Evolutionary conservation across 2,888 invertebrate genomes (phyloP).

Genomic region (Mythimna vitellina): DNA sequence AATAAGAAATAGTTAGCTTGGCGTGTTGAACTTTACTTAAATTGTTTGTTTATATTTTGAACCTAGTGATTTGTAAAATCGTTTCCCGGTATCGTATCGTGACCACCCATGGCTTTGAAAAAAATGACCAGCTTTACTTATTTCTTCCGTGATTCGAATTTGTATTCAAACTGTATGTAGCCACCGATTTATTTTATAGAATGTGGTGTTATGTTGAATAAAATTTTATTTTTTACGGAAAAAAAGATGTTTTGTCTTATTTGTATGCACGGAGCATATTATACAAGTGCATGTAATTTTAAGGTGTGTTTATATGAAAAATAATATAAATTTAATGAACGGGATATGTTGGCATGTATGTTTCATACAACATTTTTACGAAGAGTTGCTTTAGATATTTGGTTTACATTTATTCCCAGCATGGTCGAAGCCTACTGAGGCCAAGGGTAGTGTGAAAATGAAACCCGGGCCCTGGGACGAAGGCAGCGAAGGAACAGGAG

Average conservation of each 20-base stretch:
- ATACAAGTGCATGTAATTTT: not conserved
- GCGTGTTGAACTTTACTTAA: conserved; percentile 60
- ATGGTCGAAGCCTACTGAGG: no score
- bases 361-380: not conserved
- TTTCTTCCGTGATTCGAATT: conserved; percentile 60
- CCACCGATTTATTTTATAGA: conserved; percentile 29
- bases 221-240: conserved; percentile 14
- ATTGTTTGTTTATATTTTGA: conserved; percentile 63
- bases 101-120: conserved; percentile 65
- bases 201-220: conserved; percentile 31
- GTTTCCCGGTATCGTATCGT: conserved; percentile 61
- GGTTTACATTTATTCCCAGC: no score
- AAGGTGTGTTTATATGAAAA: conserved; percentile 3
- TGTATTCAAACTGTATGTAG: conserved; percentile 38
- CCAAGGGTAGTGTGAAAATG: no score
- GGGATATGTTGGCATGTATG: no score
- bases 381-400: not conserved
- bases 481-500: no score
- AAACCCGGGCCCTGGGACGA: no score
- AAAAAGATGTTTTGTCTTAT: conserved; percentile 10
- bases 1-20: conserved; percentile 52
- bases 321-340: no score
- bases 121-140: conserved; percentile 43
- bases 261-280: conserved; percentile 38
- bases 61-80: conserved; percentile 66